Evolutionary conservation across 92 coral and sea anemone species (phyloP), one percentile per base, ranked within the genome.

Genomic region (Palythoa caribaeorum): DNA sequence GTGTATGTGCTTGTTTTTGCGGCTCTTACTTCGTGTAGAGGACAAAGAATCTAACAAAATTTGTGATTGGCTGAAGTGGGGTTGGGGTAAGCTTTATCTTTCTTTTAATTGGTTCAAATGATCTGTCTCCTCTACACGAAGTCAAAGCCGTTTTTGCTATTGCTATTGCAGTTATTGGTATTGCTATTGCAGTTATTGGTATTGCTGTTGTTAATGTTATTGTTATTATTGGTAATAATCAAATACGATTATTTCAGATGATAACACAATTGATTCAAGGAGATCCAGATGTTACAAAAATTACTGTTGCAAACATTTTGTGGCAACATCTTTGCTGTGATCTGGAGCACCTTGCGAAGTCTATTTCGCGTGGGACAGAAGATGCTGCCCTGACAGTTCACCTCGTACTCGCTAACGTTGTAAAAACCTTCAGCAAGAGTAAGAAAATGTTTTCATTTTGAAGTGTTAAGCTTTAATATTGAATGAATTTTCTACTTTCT

Each of bases 291-390:
- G 93, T 93, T 76, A 84, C 87, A 13, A 78, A 83, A 51, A 85
- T 21, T 12, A 80, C 78, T 75, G 94, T 89, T 14, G 87, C 71
- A 47, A 79, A 75, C 16, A 91, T 93, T 83, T 83, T 95, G 28
- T 87, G 93, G 95, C 91, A 68, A 40, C 98, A 95, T 73, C 73
- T 95, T 51, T 73, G 17, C 47, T 78, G 90, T 88, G 98, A 95
- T 57, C 76, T 95, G 14, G 80, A 91, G 59, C 60, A 74, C 63
- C 88, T 96, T 57, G 94, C 96, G 37, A 87, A 77, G 69, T 83
- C 91, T 71, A 83, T 94, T 54, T 92, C 93, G 21, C 84, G 90
- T n/a, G 94, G 94, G 66, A 90, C 87, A 28, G 96, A 90, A 52
- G 95, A 95, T 53, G 93, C 96, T 36, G 78, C 80, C 17, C n/a